Evolutionary conservation across 1,140 invertebrate species (phyloP), one percentile per base, ranked within the genome.

Genomic region (Drosophila biarmipes): DNA sequence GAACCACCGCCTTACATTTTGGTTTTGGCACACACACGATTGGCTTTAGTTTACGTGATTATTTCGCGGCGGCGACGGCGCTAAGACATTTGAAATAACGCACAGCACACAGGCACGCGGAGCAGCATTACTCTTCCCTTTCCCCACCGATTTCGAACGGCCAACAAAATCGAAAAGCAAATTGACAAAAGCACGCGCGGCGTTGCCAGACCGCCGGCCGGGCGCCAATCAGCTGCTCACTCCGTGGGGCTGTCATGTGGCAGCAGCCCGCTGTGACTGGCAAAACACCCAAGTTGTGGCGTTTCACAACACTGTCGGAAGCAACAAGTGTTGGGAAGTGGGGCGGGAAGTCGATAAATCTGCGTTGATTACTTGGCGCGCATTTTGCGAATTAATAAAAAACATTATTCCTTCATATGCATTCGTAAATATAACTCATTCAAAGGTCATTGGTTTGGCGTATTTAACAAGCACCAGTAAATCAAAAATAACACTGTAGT

Each of bases 11-110:
- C 72, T 74, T 74, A 74, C 71, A 74, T 68, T 69, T 67, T 67
- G 40, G 37, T 74, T 74, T 72, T 74, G 72, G 71, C 72, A 75
- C 72, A 75, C 72, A 69, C 34, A 19, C 14, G 35, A 12, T 37
- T 37, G 4, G 35, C 11, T 37, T 43, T 11, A 15, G 34, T 17
- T 68, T 46, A 46, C 63, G 40, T 63, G 37, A 46, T 55, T 46
- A 55, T 69, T 69, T 55, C n/a, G 35, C 17, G 34, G 35, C 17
- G 34, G 35, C 64, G 64, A 38, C 48, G 64, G 48, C 49, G 66
- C 64, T 68, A 55, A 63, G 51, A 57, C 40, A 45, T 69, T 69
- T 69, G 5, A 69, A 69, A 69, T 69, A 15, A 7, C 8, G 27
- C 17, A 49, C 57, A 67, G 27, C 17, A 49, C 57, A 67, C 6